Conservation (phyloP, 2,888 invertebrate genomes). For the Eristalinus sepulchralis region DNA sequence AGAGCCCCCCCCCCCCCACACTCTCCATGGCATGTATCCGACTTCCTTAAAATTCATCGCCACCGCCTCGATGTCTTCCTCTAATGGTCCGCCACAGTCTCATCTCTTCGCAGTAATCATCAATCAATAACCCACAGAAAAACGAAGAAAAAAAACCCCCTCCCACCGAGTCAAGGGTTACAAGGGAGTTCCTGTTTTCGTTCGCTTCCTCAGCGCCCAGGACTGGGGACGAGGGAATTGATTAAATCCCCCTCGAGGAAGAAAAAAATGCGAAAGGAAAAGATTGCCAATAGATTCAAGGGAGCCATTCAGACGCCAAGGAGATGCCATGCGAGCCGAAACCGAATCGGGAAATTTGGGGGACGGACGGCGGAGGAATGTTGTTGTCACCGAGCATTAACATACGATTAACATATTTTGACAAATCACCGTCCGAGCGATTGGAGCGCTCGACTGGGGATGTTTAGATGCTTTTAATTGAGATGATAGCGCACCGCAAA, state of each 20-base stretch:
- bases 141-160: no score
- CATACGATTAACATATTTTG: conserved; percentile 22
- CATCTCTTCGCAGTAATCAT: not conserved
- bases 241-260: not conserved
- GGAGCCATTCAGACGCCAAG: conserved; percentile 52
- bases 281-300: conserved; percentile 4
- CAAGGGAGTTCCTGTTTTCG: not conserved
- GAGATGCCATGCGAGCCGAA: conserved; percentile 5
- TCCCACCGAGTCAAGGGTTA: not conserved
- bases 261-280: not conserved
- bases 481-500: conserved; percentile 18
- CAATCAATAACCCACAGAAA: not conserved
- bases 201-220: not conserved
- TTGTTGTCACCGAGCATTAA: conserved; percentile 12
- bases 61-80: not conserved
- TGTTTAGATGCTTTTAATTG: conserved; percentile 20
- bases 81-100: not conserved
- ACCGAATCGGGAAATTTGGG: conserved; percentile 6
- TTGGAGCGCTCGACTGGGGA: not conserved
- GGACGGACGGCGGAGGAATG: not conserved
- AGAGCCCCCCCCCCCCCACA: no score
- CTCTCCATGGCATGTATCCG: not conserved
- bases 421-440: conserved; percentile 9
- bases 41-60: not conserved
- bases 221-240: not conserved